Base-by-base conservation (phyloP, 30 jellyfish, hydroid and myxozoan species). In the Hydra vulgaris region DNA sequence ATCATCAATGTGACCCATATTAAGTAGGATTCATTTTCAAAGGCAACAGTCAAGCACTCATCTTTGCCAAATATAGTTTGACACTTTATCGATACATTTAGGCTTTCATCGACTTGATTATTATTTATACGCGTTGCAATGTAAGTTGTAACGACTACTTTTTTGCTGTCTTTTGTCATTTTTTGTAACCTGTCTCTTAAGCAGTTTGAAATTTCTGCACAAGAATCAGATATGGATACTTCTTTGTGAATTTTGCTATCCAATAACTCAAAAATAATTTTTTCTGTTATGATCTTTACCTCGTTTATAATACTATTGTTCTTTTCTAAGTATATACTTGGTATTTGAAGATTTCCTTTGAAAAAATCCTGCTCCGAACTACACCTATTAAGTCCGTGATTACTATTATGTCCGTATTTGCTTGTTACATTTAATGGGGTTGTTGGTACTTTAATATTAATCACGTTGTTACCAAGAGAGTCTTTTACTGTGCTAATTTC, bases 1-100 rank as follows among this genome's bases (percentile, higher is more conserved):
- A 68, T 68, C 15, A 68, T 3, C 8, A 68, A 8, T 8, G 75
- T 68, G 8, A 68, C 75, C 75, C 75, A 68, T 3, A 68, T 68
- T 68, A 68, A 23, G 27, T n/a, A 68, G 27, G 25, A 68, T 3
- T 68, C 75, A 15, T n/a, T 68, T 15, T 68, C 75, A 15, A 68
- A 68, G 8, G 75, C 75, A 1, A 68, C 27, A 8, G 75, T 68
- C 75, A 68, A 23, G 75, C 75, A 68, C 16, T 68, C 75, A 23
- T 68, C 75, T 68, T 15, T 68, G 25, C 75, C 75, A n/a, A 23
- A n/a, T 23, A 68, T 23, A 3, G 7, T 68, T 68, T 68, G 75
- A 68, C 75, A 68, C 16, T 68, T 68, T 23, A 68, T 16, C 27
- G 75, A 68, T n/a, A 68, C 75, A 16, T 68, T 20, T 3, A 68